Percentiles rank a stretch among this genome's conserved stretches.
Conservation (phyloP, 2,113 vertebrate genomes). For the Pterocles burchelli region DNA sequence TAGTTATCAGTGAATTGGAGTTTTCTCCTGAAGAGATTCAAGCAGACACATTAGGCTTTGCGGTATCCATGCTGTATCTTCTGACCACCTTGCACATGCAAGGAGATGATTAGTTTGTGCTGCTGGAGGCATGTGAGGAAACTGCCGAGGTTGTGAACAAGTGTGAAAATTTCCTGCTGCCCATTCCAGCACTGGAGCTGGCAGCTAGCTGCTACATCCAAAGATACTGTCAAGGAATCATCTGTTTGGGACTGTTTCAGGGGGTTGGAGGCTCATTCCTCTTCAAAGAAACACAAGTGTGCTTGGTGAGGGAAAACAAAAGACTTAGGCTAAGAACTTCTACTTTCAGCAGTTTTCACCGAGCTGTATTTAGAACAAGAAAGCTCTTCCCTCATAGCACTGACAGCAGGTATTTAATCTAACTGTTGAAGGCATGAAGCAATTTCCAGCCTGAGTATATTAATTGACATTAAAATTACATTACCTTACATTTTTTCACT, state of each 20-base stretch:
- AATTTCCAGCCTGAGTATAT: not conserved
- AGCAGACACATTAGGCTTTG: not conserved
- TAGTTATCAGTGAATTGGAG: not conserved
- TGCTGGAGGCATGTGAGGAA: not conserved
- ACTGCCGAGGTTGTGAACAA: not conserved
- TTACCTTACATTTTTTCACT: not conserved
- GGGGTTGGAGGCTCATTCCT: not conserved
- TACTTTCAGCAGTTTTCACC: not conserved
- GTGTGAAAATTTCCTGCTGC: not conserved
- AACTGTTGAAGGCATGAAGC: not conserved
- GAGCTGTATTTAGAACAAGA: not conserved
- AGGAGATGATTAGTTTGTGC: not conserved
- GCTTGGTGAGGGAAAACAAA: not conserved
- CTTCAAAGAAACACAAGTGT: not conserved
- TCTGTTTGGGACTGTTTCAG: not conserved
- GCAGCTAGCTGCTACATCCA: not conserved
- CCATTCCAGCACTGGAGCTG: not conserved
- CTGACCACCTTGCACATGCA: fast-evolving
- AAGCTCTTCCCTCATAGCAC: not conserved
- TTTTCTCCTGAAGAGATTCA: not conserved
- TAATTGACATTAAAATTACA: not conserved
- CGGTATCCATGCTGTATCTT: not conserved
- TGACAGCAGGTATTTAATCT: not conserved
- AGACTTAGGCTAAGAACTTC: not conserved
- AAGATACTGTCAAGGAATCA: fast-evolving